These are phyloP conservation scores for Neomorphus geoffroyi DNA, from an alignment of 2,797 vertebrate genomes.

Conservation along the genomic window DNA sequence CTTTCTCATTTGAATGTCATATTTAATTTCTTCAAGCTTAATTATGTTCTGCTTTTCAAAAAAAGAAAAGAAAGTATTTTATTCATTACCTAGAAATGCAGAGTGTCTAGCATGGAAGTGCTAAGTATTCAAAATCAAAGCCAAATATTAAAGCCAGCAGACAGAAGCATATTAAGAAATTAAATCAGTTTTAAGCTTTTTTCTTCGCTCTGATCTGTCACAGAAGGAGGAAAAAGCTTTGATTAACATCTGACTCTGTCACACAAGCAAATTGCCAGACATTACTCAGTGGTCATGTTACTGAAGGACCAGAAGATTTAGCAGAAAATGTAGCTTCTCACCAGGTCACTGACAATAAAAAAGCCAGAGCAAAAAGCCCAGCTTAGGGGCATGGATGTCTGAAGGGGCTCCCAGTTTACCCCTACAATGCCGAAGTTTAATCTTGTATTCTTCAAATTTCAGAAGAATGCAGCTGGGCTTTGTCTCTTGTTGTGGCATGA, in stretches of 20 bases:
- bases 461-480: not conserved
- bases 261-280: slow-evolving; percentile 25
- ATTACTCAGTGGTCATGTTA: not conserved
- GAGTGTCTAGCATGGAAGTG: not conserved
- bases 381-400: not conserved
- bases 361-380: not conserved
- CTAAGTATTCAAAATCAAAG: slow-evolving; percentile 60
- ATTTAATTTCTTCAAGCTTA: slow-evolving; percentile 58
- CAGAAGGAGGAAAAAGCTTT: slow-evolving; percentile 34
- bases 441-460: not conserved
- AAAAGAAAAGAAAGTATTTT: slow-evolving; percentile 16
- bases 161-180: slow-evolving; percentile 61
- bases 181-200: slow-evolving; percentile 59
- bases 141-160: slow-evolving; percentile 46
- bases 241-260: slow-evolving; percentile 43
- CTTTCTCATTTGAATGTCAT: slow-evolving; percentile 53
- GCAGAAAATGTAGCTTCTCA: not conserved
- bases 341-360: not conserved
- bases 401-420: not conserved
- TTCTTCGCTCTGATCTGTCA: slow-evolving; percentile 48
- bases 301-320: not conserved
- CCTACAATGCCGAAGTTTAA: not conserved
- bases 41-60: slow-evolving; percentile 36
- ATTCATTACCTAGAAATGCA: slow-evolving; percentile 53
- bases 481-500: not conserved